These are phyloP conservation scores for Onychomys leucogaster DNA, from an alignment of 2,797 vertebrate species.

Conservation along the genomic window DNA sequence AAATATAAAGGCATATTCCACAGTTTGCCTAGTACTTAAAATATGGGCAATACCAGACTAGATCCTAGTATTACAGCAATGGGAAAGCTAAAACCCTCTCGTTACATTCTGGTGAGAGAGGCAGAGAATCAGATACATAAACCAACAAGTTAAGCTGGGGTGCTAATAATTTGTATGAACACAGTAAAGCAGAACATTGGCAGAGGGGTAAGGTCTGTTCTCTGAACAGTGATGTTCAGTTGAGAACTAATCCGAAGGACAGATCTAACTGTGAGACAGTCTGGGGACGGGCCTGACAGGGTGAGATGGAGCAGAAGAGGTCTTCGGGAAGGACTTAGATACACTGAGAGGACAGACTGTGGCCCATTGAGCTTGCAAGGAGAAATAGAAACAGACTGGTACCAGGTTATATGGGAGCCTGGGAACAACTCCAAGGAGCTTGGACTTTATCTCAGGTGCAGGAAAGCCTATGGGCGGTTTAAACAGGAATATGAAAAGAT, in stretches of 20 bases:
- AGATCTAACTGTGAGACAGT: background rate
- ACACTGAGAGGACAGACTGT: background rate
- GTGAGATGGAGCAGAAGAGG: background rate
- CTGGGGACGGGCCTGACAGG: background rate
- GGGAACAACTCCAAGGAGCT: background rate
- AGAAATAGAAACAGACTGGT: background rate
- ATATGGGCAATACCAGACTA: background rate
- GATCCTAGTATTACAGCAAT: background rate
- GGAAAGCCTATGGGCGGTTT: background rate
- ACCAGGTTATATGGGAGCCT: background rate
- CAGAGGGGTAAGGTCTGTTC: background rate
- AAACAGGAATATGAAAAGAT: constrained; percentile 22
- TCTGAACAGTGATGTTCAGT: background rate
- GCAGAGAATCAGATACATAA: background rate
- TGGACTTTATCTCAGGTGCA: background rate
- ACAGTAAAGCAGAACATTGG: background rate
- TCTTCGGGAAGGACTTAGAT: background rate
- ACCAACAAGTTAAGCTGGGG: background rate
- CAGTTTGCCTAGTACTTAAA: background rate
- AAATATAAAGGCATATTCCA: too few relatives aligned
- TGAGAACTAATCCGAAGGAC: background rate
- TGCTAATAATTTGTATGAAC: background rate
- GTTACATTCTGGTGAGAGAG: background rate
- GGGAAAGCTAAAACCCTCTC: background rate
- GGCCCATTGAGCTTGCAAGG: background rate